Conservation (phyloP, 2,888 invertebrate genomes). For the Dermolepida albohirtum region DNA sequence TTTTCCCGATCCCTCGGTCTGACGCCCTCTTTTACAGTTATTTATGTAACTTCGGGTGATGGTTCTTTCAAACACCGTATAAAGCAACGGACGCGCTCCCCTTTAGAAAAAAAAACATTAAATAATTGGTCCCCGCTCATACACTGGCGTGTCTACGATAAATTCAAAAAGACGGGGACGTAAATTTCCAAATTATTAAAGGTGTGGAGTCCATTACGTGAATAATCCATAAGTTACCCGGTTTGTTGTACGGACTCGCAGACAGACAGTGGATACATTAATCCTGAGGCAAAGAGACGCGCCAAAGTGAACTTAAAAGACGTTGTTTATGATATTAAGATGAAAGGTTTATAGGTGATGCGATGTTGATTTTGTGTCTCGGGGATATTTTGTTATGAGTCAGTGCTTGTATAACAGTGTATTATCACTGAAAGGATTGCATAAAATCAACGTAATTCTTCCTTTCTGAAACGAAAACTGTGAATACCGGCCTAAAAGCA, state of each 20-base stretch:
- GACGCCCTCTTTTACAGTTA: conserved; percentile 36
- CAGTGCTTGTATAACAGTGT: too few relatives aligned
- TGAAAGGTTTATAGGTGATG: conserved; percentile 20
- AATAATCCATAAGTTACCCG: conserved; percentile 37
- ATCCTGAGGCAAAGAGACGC: conserved; percentile 27
- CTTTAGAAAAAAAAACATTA: conserved; percentile 22
- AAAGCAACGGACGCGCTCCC: conserved; percentile 16
- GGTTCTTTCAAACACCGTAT: conserved; percentile 32
- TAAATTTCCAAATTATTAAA: conserved; percentile 38
- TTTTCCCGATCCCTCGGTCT: conserved; percentile 13
- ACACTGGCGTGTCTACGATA: conserved; percentile 21
- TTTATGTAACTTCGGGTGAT: conserved; percentile 30
- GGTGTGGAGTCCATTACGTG: conserved; percentile 38
- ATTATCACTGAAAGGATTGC: too few relatives aligned
- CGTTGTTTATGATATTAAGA: conserved; percentile 30
- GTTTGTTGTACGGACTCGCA: conserved; percentile 18
- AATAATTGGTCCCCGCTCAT: conserved; percentile 33
- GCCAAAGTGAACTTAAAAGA: conserved; percentile 28
- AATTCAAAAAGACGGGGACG: conserved; percentile 33
- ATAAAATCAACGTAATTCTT: too few relatives aligned
- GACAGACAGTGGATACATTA: conserved; percentile 32
- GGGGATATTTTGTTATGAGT: neutral
- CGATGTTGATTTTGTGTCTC: conserved; percentile 7
- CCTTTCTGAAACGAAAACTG: too few relatives aligned
- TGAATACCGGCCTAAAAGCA: too few relatives aligned